These are phyloP conservation scores for Penaeus vannamei DNA, from an alignment of 1,140 invertebrate species.

Conservation along the genomic window DNA sequence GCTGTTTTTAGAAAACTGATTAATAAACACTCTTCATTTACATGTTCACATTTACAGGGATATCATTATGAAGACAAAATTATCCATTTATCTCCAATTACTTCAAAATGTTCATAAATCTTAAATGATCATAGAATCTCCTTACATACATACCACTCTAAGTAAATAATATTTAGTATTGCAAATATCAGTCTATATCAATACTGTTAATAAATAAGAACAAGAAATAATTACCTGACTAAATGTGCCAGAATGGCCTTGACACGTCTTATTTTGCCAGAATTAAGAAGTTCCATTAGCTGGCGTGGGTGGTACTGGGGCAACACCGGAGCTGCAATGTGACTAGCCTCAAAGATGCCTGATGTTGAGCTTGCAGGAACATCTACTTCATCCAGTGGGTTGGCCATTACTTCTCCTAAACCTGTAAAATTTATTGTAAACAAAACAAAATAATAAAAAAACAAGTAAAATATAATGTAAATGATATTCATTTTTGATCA, in stretches of 20 bases:
- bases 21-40: too few species aligned
- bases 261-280: conserved; percentile 97
- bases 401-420: conserved; percentile 53
- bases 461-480: background rate
- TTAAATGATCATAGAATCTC: too few species aligned
- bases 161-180: background rate
- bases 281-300: conserved; percentile 98
- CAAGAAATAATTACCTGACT: conserved; percentile 75
- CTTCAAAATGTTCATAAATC: too few species aligned
- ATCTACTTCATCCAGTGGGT: conserved; percentile 68
- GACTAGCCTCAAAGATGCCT: conserved; percentile 96
- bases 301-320: conserved; percentile 99
- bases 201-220: background rate
- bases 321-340: conserved; percentile 96
- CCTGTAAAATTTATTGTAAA: background rate
- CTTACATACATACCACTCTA: background rate
- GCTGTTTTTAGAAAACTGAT: too few species aligned
- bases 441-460: background rate
- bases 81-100: too few species aligned
- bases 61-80: too few species aligned
- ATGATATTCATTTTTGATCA: background rate
- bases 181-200: background rate
- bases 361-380: conserved; percentile 86
- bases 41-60: too few species aligned
- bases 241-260: conserved; percentile 98